Evolutionary conservation across 2,113 vertebrate species (phyloP).

Genomic region (Ageneiosus marmoratus): DNA sequence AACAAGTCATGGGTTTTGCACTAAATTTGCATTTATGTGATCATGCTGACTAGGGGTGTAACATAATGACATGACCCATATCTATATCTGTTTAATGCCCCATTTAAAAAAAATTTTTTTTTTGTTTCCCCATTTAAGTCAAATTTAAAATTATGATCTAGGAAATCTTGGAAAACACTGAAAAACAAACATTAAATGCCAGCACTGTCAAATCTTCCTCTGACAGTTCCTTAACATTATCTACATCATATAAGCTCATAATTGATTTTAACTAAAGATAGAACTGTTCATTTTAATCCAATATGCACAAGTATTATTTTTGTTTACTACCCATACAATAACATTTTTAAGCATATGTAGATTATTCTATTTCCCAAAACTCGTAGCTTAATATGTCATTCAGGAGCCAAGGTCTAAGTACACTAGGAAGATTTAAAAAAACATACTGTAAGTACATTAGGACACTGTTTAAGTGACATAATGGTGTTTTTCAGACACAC

Average conservation of each 20-base stretch:
- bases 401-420: not conserved
- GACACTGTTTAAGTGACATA: not conserved
- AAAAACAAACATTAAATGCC: not conserved
- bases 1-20: not conserved
- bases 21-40: not conserved
- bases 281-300: not conserved
- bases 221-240: not conserved
- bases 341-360: no score
- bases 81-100: not conserved
- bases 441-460: slow-evolving; percentile 13
- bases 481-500: not conserved
- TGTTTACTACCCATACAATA: not conserved
- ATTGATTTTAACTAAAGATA: not conserved
- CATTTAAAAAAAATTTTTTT: no score
- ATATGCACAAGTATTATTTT: not conserved
- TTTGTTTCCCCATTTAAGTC: no score
- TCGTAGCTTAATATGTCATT: not conserved
- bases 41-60: not conserved
- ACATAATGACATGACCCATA: not conserved
- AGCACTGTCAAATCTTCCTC: not conserved
- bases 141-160: not conserved
- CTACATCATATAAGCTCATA: not conserved
- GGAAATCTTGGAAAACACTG: not conserved
- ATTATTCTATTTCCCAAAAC: no score
- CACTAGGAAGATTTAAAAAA: not conserved